These are phyloP conservation scores for Temnothorax nylanderi DNA, from an alignment of 1,140 invertebrate genomes.

Conservation along the genomic window DNA sequence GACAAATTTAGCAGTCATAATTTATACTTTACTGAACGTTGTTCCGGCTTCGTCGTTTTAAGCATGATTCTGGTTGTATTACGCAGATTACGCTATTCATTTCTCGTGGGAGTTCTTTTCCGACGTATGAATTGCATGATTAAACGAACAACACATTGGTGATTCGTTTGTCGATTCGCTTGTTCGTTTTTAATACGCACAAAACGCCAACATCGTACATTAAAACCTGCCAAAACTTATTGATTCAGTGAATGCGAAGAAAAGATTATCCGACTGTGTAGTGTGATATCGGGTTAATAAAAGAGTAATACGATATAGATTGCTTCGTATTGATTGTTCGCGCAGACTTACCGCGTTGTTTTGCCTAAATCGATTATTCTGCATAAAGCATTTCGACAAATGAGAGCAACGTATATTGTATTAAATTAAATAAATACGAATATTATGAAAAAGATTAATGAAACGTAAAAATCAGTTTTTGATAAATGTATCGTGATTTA, in stretches of 20 bases:
- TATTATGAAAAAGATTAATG: not conserved
- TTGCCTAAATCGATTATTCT: not conserved
- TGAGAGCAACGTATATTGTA: not conserved
- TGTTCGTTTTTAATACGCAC: not conserved
- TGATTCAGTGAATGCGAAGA: slow-evolving; percentile 31
- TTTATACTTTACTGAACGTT: not conserved
- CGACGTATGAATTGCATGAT: slow-evolving; percentile 50
- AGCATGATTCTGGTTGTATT: not conserved
- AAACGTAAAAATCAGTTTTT: slow-evolving; percentile 3
- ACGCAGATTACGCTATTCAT: slow-evolving; percentile 14
- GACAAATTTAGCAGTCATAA: slow-evolving; percentile 25
- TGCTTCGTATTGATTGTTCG: slow-evolving; percentile 1
- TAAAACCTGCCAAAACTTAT: slow-evolving; percentile 44
- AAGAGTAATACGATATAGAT: slow-evolving; percentile 34
- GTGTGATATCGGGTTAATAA: slow-evolving; percentile 44
- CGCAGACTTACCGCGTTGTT: not conserved
- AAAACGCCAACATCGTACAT: not conserved
- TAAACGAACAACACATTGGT: slow-evolving; percentile 17
- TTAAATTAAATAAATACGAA: not conserved
- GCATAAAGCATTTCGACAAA: not conserved
- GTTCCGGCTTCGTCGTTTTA: not conserved
- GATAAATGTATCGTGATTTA: not conserved
- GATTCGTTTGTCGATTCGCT: not conserved
- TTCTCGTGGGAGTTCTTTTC: slow-evolving; percentile 14
- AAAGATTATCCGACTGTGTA: slow-evolving; percentile 43